These are phyloP conservation scores for Proisotoma minuta DNA, from an alignment of 2,888 invertebrate genomes.

Conservation along the genomic window DNA sequence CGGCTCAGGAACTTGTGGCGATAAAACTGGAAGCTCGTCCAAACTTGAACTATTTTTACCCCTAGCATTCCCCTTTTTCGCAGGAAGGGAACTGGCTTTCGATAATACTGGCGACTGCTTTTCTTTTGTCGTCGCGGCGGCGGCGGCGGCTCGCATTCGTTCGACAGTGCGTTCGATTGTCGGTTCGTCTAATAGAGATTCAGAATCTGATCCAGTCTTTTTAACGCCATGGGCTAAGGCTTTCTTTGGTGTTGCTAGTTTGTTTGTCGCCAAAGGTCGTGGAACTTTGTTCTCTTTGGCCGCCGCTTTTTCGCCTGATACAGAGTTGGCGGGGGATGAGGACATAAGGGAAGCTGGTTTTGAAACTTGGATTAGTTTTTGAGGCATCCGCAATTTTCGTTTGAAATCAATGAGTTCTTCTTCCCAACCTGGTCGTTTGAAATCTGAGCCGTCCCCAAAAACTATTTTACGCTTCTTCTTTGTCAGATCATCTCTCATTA, in stretches of 20 bases:
- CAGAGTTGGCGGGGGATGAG: constrained; percentile 61
- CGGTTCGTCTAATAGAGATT: constrained; percentile 35
- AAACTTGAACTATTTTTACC: background rate
- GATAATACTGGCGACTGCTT: background rate
- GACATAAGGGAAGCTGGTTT: constrained; percentile 57
- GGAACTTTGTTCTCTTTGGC: constrained; percentile 42
- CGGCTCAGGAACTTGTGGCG: background rate
- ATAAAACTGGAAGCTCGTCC: background rate
- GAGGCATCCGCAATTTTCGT: constrained; percentile 73
- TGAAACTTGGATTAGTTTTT: constrained; percentile 72
- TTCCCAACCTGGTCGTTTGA: constrained; percentile 70
- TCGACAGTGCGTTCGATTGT: constrained; percentile 36
- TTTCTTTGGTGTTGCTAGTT: constrained; percentile 20
- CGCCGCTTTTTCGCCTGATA: constrained; percentile 34
- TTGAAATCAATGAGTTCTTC: constrained; percentile 78
- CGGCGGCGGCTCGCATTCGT: constrained; percentile 37
- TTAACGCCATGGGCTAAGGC: constrained; percentile 47
- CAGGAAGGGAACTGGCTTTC: background rate
- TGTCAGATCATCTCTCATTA: constrained; percentile 43
- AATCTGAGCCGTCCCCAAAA: constrained; percentile 64
- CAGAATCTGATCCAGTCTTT: constrained; percentile 44
- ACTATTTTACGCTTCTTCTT: constrained; percentile 42
- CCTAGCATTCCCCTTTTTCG: background rate
- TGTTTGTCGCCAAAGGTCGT: constrained; percentile 23
- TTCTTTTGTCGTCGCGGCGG: constrained; percentile 17